These are phyloP conservation scores for Mus caroli DNA, from an alignment of 2,797 vertebrate genomes.

Conservation along the genomic window DNA sequence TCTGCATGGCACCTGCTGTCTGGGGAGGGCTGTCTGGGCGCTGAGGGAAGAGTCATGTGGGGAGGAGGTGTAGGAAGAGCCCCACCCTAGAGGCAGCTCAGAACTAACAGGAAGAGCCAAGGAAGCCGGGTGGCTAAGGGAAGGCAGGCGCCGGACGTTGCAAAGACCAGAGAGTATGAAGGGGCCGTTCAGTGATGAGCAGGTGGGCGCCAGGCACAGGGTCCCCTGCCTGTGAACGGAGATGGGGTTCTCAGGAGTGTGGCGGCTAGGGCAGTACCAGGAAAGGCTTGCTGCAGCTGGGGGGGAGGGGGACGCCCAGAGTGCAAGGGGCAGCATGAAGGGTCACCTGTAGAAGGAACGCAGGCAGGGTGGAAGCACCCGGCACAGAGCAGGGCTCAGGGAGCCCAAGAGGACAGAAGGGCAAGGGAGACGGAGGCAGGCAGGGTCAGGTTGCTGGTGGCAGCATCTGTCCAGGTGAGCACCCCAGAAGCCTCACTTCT, in stretches of 20 bases:
- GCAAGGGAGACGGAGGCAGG: not conserved
- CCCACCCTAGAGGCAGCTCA: not conserved
- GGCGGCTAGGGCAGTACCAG: not conserved
- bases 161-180: not conserved
- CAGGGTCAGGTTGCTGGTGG: conserved; percentile 34
- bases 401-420: not conserved
- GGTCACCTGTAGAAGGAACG: not conserved
- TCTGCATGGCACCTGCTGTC: not conserved
- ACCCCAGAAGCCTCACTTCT: not conserved
- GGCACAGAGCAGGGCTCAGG: conserved; percentile 40
- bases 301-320: not conserved
- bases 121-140: not conserved
- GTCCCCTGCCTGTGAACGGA: conserved; percentile 11
- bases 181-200: not conserved
- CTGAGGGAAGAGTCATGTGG: conserved; percentile 48
- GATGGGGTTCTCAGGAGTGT: not conserved
- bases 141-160: not conserved
- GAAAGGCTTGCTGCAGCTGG: not conserved
- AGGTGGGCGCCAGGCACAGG: not conserved
- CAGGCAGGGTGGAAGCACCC: not conserved
- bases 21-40: accelerated
- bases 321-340: not conserved
- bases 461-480: not conserved
- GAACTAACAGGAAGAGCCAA: not conserved
- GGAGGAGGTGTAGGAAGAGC: not conserved